Base-by-base conservation (phyloP, 2,113 vertebrate genomes). In the Ammospiza nelsoni region DNA sequence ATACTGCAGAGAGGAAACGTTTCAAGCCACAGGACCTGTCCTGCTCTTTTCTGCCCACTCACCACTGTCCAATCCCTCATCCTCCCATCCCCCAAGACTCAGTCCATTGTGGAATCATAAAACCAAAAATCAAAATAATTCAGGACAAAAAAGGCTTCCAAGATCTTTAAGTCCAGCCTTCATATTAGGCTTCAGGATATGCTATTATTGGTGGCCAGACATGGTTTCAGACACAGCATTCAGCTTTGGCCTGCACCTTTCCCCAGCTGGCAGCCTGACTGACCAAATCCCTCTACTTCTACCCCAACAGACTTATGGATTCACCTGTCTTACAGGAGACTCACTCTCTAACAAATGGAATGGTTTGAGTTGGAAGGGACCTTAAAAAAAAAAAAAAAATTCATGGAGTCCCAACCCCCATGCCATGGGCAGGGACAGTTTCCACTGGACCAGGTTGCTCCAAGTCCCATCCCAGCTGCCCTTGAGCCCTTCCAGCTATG, bases 361-460 rank as follows among this genome's bases (percentile, higher is more conserved):
- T 21, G 1, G 4, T 69, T 41, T 61, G 55, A 9, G 3, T 76
- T 48, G 29, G 8, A 62, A 76, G 14, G 16, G 13, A n/a, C 11
- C 11, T 68, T 35, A 41, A 61, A 31, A 61, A 29, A 1, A 6
- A 49, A 49, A 49, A 14, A 49, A 15, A 37, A 37, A 37, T 1
- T 82, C 28, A 29, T 46, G 20, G 15, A 7, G 5, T 74, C 39
- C 10, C 23, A 67, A 9, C 2, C 0, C 17, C 25, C 28, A 5
- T 29, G 17, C 52, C 10, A 54, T 18, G 28, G 28, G 52, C 52
- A 54, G 52, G 39, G 23, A 46, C 12, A 46, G 2, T 5, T 67
- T 39, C 23, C 46, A 39, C 18, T 20, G 14, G 1, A 1, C 7
- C 52, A 39, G 0, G 0, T 5, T 61, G 11, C 13, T 39, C 33